Evolutionary conservation across 2,113 vertebrate species (phyloP), one percentile per base, ranked within the genome.

Genomic region (Phoxinus phoxinus): DNA sequence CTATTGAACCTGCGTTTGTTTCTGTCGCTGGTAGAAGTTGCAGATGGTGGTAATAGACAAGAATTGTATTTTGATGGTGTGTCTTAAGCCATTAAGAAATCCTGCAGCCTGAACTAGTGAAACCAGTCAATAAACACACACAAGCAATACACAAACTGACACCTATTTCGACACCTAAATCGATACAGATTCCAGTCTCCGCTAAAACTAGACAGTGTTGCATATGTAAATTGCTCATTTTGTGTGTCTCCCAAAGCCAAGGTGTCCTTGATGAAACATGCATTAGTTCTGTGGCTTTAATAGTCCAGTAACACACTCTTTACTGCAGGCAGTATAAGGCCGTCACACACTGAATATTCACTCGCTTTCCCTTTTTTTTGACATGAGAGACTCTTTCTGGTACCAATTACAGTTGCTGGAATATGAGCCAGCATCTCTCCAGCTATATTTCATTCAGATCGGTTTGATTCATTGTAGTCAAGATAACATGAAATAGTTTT

Each of bases 191-290:
- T 53, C 13, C 46, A 30, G 27, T 1, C 46, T 32, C 73, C 3
- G 3, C 59, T 27, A 44, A 81, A 27, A 63, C 58, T 44, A 13
- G 56, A 59, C 77, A 79, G n/a, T 44, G 23, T 63, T 59, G 58
- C n/a, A 81, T 63, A 30, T 81, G 23, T 17, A 81, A 46, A 65
- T 81, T 81, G 78, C 78, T 65, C 1, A 65, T 46, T 65, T 65
- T 81, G 58, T 65, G 35, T 63, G n/a, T 32, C 53, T 79, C 77
- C 10, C 23, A 44, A 46, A 63, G 3, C 41, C 58, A 46, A 81
- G 78, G n/a, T 65, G 78, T 44, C 37, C 63, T 63, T 65, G 32
- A 61, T 80, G 37, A 81, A 81, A 65, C 58, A 65, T 81, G 15
- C 37, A 84, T 76, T 51, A 48, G 46, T 30, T 53, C 74, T 76